Evolutionary conservation across 2,888 invertebrate species (phyloP).

Genomic region (Branchellion lobata): DNA sequence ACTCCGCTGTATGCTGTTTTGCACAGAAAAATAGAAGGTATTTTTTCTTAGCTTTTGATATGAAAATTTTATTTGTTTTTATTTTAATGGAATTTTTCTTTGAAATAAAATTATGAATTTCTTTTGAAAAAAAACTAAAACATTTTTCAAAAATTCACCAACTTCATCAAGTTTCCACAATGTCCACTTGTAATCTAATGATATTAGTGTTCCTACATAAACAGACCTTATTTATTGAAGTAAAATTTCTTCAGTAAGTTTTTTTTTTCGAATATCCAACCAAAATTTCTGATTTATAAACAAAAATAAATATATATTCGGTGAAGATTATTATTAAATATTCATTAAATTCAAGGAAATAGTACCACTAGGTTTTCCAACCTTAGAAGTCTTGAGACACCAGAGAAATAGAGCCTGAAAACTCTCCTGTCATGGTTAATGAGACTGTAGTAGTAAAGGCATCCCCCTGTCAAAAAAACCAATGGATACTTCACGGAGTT

Average conservation of each 20-base stretch:
- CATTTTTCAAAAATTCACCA: conserved; percentile 11
- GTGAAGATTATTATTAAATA: too few relatives aligned
- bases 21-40: background rate
- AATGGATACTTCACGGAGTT: background rate
- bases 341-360: background rate
- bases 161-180: conserved; percentile 66
- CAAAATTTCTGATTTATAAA: background rate
- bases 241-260: background rate
- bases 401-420: conserved; percentile 4
- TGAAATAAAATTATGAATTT: background rate
- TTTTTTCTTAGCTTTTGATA: background rate
- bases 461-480: background rate
- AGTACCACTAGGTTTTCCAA: background rate
- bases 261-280: background rate
- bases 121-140: background rate
- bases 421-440: conserved; percentile 14
- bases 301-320: background rate
- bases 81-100: conserved; percentile 24
- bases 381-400: conserved; percentile 38
- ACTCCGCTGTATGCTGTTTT: conserved; percentile 62
- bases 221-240: conserved; percentile 55
- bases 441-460: conserved; percentile 23
- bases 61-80: background rate
- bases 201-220: conserved; percentile 67
- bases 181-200: conserved; percentile 69